phyloP scores from a whole-genome alignment of 2,113 vertebrate genomes.

The Xerus inauris region DNA sequence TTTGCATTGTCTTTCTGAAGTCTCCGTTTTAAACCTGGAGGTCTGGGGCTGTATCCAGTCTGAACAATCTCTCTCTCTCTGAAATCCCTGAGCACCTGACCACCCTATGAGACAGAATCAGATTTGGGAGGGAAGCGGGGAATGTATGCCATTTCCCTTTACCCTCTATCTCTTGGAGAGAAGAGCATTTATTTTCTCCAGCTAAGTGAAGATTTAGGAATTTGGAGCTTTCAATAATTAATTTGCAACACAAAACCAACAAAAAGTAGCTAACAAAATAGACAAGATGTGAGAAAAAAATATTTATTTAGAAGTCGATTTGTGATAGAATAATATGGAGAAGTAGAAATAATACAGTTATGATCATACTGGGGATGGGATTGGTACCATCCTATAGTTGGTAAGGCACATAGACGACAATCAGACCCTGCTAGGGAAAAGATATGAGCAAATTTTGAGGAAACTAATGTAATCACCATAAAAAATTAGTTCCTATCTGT shows the following conservation, averaged over 20 bases:
- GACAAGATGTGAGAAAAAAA: neutral
- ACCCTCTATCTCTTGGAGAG: neutral
- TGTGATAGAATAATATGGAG: neutral
- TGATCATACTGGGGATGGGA: neutral
- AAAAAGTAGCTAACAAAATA: neutral
- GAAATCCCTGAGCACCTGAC: neutral
- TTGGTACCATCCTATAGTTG: accelerated
- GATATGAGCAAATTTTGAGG: neutral
- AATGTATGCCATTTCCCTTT: neutral
- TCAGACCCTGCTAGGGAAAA: neutral
- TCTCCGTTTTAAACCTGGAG: neutral
- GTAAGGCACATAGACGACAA: no score
- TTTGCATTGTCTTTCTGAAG: neutral
- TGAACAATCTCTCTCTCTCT: neutral
- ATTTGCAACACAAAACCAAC: neutral
- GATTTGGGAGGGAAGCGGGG: neutral
- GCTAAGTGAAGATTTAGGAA: neutral
- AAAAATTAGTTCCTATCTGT: neutral
- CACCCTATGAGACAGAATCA: accelerated
- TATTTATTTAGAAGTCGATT: neutral
- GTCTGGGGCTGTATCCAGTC: neutral
- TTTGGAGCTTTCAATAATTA: neutral
- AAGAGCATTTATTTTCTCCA: neutral
- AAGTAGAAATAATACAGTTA: neutral
- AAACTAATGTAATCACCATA: neutral